A percentile compares a stretch with the other conserved stretches of the same genome.
These are phyloP conservation scores for Tyrophagus putrescentiae DNA, from an alignment of 1,140 invertebrate genomes.

Conservation along the genomic window DNA sequence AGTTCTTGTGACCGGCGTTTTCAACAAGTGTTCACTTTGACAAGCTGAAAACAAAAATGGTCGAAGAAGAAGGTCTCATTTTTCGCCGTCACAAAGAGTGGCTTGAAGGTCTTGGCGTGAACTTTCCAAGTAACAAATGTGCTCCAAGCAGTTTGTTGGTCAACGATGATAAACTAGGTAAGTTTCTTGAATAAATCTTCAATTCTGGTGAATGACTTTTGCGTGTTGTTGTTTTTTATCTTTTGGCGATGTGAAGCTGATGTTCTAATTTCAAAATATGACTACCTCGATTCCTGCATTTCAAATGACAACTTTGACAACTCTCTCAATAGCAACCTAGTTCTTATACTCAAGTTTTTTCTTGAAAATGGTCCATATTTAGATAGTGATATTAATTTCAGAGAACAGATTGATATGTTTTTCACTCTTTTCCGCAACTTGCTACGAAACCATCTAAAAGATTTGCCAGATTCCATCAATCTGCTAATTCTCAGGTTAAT, in stretches of 20 bases:
- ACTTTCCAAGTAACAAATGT: neutral
- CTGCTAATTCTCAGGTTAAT: slow-evolving; percentile 70
- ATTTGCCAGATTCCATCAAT: slow-evolving; percentile 39
- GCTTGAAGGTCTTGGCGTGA: neutral
- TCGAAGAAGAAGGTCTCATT: neutral
- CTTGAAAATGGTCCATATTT: slow-evolving; percentile 17
- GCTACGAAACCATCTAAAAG: slow-evolving; percentile 41
- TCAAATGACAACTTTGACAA: slow-evolving; percentile 23
- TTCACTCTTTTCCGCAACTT: slow-evolving; percentile 72
- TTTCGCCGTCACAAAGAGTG: neutral
- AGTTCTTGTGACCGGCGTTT: too few species aligned
- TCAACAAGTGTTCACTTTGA: too few species aligned
- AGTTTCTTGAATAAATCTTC: neutral
- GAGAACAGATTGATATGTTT: slow-evolving; percentile 49
- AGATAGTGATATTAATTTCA: slow-evolving; percentile 8
- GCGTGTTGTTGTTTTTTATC: neutral
- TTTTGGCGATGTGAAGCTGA: neutral
- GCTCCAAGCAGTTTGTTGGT: neutral
- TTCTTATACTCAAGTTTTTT: slow-evolving; percentile 19
- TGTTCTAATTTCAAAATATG: slow-evolving; percentile 14
- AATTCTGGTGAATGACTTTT: neutral
- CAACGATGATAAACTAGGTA: slow-evolving; percentile 6
- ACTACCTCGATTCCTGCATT: slow-evolving; percentile 19
- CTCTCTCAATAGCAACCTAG: neutral
- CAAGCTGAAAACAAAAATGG: too few species aligned